Base-by-base conservation (phyloP, 2,797 vertebrate genomes). In the Microctenopoma lineatum region DNA sequence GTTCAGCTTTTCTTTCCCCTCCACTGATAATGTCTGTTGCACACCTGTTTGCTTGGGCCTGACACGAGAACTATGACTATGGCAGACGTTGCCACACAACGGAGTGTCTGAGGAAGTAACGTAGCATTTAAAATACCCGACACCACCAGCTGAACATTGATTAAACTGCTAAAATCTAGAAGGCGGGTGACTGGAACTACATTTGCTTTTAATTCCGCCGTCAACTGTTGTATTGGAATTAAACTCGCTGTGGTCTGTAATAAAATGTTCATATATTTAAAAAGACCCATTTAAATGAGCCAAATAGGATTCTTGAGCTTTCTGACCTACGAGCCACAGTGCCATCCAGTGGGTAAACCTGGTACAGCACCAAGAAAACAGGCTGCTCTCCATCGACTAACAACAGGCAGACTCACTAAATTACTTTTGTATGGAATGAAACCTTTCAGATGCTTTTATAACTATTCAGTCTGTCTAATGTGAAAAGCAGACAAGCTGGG, bases 41-140 rank as follows among this genome's bases (percentile, higher is more conserved):
- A 3, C 68, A 68, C 71, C 47, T 42, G 70, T 80, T 60, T 68
- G 58, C 73, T 81, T 72, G 68, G 83, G 87, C 86, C 75, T 39
- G 67, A 88, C 69, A 70, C 58, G 76, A 76, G 47, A 77, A 79
- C 54, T 18, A 59, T 41, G 26, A 62, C 27, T 3, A 61, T 52
- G 67, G 65, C 58, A 62, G 18, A 79, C 16, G 58, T 62, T 75
- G 77, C 46, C 71, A 81, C 64, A 73, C 48, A 69, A 75, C 47
- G 50, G 63, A 79, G 67, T 38, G 56, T 32, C 71, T 44, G 64
- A 91, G 66, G 80, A 85, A 80, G 70, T 44, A 75, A 84, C 53
- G 13, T 21, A 83, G 87, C 46, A 57, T 73, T 84, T 82, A 88
- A 90, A 87, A 88, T 86, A 84, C 77, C 72, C 84, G 77, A 87